These are phyloP conservation scores for Aphidius colemani DNA, from an alignment of 2,888 invertebrate species.

Conservation along the genomic window DNA sequence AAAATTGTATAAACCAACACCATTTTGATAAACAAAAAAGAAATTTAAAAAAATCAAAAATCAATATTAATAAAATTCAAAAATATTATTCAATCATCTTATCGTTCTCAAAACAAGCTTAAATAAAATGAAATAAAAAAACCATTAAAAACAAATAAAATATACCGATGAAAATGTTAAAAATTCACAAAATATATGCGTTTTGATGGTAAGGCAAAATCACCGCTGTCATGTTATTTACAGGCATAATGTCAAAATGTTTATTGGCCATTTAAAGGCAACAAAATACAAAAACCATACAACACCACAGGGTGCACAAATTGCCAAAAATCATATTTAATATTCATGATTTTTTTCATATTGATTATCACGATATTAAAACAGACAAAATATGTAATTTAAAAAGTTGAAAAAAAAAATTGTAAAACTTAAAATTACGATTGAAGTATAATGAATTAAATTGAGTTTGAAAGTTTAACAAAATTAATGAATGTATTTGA, in stretches of 20 bases:
- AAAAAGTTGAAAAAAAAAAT: background rate
- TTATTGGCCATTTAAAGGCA: constrained; percentile 50
- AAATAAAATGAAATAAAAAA: background rate
- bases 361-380: no score
- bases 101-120: background rate
- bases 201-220: constrained; percentile 43
- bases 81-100: constrained; percentile 12
- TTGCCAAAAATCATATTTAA: constrained; percentile 2
- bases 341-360: background rate
- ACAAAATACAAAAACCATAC: constrained; percentile 39
- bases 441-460: no score
- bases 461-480: no score
- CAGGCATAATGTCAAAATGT: constrained; percentile 51
- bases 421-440: no score
- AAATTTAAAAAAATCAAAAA: constrained; percentile 11
- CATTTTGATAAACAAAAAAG: background rate
- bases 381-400: no score
- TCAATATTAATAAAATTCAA: constrained; percentile 7
- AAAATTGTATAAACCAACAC: constrained; percentile 5
- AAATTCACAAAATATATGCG: constrained; percentile 12
- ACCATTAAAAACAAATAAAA: constrained; percentile 2
- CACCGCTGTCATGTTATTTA: constrained; percentile 46
- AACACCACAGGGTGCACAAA: constrained; percentile 27
- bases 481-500: no score
- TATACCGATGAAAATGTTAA: background rate